phyloP scores from a whole-genome alignment of 2,888 invertebrate species.

The Drosophila borborema region DNA sequence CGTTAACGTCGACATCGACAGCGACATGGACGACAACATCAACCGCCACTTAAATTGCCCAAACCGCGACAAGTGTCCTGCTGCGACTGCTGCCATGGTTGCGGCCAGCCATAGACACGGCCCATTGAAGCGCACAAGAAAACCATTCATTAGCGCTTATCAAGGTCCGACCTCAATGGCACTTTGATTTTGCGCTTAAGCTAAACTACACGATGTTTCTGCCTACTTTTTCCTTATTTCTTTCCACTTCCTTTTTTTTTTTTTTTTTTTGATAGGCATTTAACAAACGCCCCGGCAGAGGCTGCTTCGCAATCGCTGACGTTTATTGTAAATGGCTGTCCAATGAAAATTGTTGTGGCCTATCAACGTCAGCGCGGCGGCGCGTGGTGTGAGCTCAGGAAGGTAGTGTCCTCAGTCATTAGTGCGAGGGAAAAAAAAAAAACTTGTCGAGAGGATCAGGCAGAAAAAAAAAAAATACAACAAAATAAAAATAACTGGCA shows the following conservation, averaged over 20 bases:
- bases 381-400: conserved; percentile 14
- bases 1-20: conserved; percentile 35
- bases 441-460: conserved; percentile 50
- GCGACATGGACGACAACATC: conserved; percentile 67
- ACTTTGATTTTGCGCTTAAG: conserved; percentile 74
- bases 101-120: conserved; percentile 68
- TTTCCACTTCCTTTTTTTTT: conserved; percentile 13
- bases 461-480: background rate
- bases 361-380: conserved; percentile 75
- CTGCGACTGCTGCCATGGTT: conserved; percentile 56
- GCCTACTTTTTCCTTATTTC: conserved; percentile 5
- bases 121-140: conserved; percentile 78
- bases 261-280: conserved; percentile 20
- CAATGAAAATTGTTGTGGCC: conserved; percentile 81
- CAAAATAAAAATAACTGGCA: conserved; percentile 64
- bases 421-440: conserved; percentile 50
- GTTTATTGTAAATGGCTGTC: conserved; percentile 82
- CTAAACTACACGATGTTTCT: conserved; percentile 61
- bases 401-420: conserved; percentile 70
- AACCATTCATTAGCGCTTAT: conserved; percentile 81
- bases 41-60: conserved; percentile 79
- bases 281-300: conserved; percentile 13
- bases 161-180: conserved; percentile 68
- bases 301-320: conserved; percentile 65
- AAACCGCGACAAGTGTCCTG: conserved; percentile 80